Conservation (phyloP, 2,888 invertebrate species). For the Ennomos erosarius region DNA sequence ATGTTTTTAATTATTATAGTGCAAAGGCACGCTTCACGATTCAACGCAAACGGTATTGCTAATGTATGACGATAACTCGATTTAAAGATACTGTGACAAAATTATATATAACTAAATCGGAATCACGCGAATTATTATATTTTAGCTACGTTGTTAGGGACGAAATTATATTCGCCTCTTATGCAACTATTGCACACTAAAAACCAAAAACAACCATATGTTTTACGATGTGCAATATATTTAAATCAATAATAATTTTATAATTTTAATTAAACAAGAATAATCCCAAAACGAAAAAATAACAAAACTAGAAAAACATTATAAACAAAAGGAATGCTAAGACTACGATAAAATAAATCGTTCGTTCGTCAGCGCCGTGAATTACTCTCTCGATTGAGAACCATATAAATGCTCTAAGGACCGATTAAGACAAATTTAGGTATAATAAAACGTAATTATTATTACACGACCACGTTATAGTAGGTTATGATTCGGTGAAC, state of each 20-base stretch:
- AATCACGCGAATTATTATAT: conserved; percentile 3
- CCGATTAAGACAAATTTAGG: too few species aligned
- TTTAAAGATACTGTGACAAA: too few species aligned
- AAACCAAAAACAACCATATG: conserved; percentile 3
- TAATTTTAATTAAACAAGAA: conserved; percentile 8
- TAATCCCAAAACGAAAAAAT: conserved; percentile 25
- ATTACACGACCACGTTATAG: too few species aligned
- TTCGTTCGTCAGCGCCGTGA: conserved; percentile 42
- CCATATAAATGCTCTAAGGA: too few species aligned
- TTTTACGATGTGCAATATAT: too few species aligned
- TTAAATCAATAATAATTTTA: conserved; percentile 13
- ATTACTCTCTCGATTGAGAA: conserved; percentile 23
- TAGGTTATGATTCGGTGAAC: too few species aligned
- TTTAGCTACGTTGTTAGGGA: too few species aligned
- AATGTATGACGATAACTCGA: conserved; percentile 12
- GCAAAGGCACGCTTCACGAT: conserved; percentile 59
- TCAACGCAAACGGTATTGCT: conserved; percentile 23
- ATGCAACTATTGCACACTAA: too few species aligned
- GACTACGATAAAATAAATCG: conserved; percentile 26
- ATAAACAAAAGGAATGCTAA: conserved; percentile 47
- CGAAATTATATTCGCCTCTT: too few species aligned
- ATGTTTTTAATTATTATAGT: conserved; percentile 38
- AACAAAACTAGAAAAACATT: conserved; percentile 29
- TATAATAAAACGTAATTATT: too few species aligned
- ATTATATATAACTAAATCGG: conserved; percentile 2